Conservation (phyloP, 2,888 invertebrate genomes). For the Ectropis crepuscularia region DNA sequence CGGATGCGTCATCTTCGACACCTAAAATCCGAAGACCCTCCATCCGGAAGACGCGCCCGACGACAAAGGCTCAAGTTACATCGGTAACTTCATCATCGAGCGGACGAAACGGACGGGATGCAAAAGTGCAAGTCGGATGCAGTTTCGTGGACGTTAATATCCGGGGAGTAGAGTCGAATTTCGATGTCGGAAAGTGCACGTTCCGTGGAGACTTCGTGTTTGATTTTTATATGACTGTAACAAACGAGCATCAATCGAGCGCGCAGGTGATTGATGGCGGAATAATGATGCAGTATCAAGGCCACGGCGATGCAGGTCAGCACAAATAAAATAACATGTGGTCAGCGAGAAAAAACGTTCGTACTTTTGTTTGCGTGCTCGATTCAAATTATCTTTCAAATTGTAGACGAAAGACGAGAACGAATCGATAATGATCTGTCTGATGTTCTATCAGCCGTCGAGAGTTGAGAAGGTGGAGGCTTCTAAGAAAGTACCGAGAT, state of each 20-base stretch:
- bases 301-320: conserved; percentile 62
- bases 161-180: conserved; percentile 40
- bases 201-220: conserved; percentile 48
- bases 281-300: conserved; percentile 75
- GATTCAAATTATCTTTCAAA: conserved; percentile 46
- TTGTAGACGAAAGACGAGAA: conserved; percentile 48
- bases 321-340: conserved; percentile 59
- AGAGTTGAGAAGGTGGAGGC: background rate
- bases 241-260: conserved; percentile 60
- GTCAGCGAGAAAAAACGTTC: conserved; percentile 56
- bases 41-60: conserved; percentile 28
- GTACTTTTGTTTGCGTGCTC: conserved; percentile 49
- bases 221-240: conserved; percentile 57
- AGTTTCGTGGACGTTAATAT: conserved; percentile 35
- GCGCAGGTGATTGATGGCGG: conserved; percentile 61
- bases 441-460: background rate
- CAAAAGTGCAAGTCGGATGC: conserved; percentile 35
- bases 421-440: conserved; percentile 44
- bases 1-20: conserved; percentile 65
- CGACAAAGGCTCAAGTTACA: conserved; percentile 43
- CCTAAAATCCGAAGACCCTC: conserved; percentile 56
- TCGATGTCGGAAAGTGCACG: conserved; percentile 29
- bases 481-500: background rate
- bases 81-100: conserved; percentile 51
- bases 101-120: conserved; percentile 43